Conservation (phyloP, 2,113 vertebrate genomes). For the Naja naja region DNA sequence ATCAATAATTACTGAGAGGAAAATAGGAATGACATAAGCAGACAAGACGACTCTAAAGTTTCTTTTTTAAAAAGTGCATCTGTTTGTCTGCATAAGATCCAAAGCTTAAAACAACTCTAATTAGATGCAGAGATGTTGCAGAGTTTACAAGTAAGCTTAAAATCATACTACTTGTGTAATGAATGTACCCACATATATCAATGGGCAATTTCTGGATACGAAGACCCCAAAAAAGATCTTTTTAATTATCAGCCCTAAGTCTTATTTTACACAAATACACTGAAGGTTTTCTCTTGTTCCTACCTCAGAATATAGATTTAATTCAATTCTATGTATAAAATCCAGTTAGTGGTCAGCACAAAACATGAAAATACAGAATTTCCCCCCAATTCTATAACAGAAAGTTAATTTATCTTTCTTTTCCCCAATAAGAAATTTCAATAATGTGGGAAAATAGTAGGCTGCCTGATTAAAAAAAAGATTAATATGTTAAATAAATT, state of each 20-base stretch:
- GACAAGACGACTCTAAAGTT: slow-evolving; percentile 32
- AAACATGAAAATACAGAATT: neutral
- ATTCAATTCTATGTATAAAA: neutral
- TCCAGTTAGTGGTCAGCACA: neutral
- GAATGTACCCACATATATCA: slow-evolving; percentile 8
- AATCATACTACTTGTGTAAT: neutral
- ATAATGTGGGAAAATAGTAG: neutral
- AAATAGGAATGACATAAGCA: slow-evolving; percentile 35
- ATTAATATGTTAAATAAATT: neutral
- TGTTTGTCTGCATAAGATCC: slow-evolving; percentile 23
- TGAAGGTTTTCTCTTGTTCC: no score
- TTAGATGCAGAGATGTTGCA: slow-evolving; percentile 26
- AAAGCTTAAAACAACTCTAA: slow-evolving; percentile 34
- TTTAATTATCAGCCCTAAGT: neutral
- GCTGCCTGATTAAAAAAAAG: neutral
- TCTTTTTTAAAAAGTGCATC: slow-evolving; percentile 24
- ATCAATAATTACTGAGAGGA: slow-evolving; percentile 15
- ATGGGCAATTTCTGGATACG: neutral
- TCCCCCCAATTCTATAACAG: neutral
- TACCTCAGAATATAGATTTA: neutral
- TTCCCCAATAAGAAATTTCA: neutral
- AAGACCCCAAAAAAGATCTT: neutral
- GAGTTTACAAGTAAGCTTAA: neutral
- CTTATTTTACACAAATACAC: neutral
- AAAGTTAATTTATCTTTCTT: slow-evolving; percentile 1